A percentile compares a stretch with the other conserved stretches of the same genome.
phyloP scores from a whole-genome alignment of 2,888 invertebrate species.

The Xestia c-nigrum region DNA sequence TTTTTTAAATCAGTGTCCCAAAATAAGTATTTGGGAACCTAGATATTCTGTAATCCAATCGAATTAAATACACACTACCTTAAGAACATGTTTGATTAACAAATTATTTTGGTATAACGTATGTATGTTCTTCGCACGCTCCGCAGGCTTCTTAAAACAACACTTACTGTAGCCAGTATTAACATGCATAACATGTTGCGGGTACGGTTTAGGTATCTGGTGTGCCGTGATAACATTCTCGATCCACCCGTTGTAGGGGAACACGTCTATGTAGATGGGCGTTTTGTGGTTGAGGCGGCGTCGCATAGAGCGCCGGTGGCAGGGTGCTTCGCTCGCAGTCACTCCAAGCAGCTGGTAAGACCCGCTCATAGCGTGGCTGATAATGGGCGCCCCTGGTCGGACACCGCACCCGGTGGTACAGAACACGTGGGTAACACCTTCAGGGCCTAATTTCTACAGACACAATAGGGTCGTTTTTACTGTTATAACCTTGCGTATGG shows the following conservation, averaged over 20 bases:
- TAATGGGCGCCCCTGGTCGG: conserved; percentile 81
- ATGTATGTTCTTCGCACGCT: too few species aligned
- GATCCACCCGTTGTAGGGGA: conserved; percentile 83
- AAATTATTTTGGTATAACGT: too few species aligned
- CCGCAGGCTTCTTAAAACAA: not conserved
- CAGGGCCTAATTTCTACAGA: conserved; percentile 78
- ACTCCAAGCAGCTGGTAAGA: conserved; percentile 82
- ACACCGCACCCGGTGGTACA: conserved; percentile 85
- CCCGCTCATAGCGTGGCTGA: conserved; percentile 79
- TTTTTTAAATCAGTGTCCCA: too few species aligned
- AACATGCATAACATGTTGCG: conserved; percentile 76
- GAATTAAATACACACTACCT: too few species aligned
- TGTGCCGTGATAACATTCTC: conserved; percentile 82
- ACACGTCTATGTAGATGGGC: conserved; percentile 84
- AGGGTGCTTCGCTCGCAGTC: conserved; percentile 78
- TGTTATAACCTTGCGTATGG: not conserved
- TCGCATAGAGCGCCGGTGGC: conserved; percentile 77
- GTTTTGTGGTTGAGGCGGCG: conserved; percentile 79
- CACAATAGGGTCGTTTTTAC: conserved; percentile 7
- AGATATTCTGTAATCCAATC: too few species aligned
- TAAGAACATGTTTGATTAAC: too few species aligned
- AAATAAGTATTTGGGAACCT: too few species aligned
- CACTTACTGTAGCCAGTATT: conserved; percentile 66
- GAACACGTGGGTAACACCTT: conserved; percentile 81
- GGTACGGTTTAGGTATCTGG: conserved; percentile 80